Evolutionary conservation across 2,888 invertebrate species (phyloP).

Genomic region (Epistrophe grossulariae): DNA sequence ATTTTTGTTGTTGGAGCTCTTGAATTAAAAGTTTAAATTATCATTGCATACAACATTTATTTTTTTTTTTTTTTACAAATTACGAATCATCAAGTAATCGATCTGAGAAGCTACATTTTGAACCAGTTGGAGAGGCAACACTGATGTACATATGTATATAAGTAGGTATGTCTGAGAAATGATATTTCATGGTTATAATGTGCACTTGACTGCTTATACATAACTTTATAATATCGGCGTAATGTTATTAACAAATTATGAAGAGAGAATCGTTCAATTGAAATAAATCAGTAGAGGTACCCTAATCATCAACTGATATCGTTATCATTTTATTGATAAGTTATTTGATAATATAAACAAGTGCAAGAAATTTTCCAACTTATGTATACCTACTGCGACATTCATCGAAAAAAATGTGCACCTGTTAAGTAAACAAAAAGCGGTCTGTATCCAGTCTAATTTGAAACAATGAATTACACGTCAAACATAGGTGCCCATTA

Average conservation of each 20-base stretch:
- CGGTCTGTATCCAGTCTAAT: neutral
- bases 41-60: too few species aligned
- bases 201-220: conserved; percentile 7
- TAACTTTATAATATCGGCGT: neutral
- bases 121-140: too few species aligned
- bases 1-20: too few species aligned
- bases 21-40: too few species aligned
- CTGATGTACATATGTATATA: too few species aligned
- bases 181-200: conserved; percentile 24
- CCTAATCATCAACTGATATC: neutral
- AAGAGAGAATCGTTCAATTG: neutral
- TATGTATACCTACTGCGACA: neutral
- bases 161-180: conserved; percentile 5
- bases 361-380: neutral
- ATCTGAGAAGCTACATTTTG: too few species aligned
- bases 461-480: neutral
- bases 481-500: neutral
- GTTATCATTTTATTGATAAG: conserved; percentile 2
- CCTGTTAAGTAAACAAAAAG: conserved; percentile 2
- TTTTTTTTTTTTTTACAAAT: too few species aligned
- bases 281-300: neutral
- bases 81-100: too few species aligned
- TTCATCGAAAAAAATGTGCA: conserved; percentile 14
- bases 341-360: neutral
- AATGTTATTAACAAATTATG: neutral